phyloP scores from a whole-genome alignment of 2,888 invertebrate species.

The Magallana nippona region DNA sequence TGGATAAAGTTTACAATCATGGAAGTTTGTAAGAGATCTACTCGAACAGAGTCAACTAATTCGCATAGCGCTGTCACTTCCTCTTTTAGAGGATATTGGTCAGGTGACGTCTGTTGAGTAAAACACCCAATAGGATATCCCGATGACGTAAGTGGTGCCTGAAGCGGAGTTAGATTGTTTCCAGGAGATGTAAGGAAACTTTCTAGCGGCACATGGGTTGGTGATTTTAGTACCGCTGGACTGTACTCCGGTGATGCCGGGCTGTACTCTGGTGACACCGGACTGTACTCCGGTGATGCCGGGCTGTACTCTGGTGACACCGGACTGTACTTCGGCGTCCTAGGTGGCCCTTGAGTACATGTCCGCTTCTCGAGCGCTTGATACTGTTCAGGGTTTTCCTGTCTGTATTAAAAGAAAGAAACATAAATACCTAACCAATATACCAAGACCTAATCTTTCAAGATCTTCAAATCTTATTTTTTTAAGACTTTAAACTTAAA shows the following conservation, averaged over 20 bases:
- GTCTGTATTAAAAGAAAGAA: not conserved
- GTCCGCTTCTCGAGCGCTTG: not conserved
- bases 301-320: constrained; percentile 16
- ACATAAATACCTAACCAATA: not conserved
- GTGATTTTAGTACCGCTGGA: not conserved
- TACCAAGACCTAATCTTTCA: constrained; percentile 4
- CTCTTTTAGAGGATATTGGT: constrained; percentile 3
- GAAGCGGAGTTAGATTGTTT: not conserved
- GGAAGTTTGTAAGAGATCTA: constrained; percentile 11
- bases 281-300: not conserved
- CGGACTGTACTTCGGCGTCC: not conserved
- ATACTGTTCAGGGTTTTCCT: constrained; percentile 3
- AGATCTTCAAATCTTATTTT: constrained; percentile 10
- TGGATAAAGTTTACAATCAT: constrained; percentile 10
- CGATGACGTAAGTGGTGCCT: not conserved
- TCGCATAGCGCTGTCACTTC: not conserved
- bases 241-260: constrained; percentile 15
- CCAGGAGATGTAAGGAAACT: not conserved
- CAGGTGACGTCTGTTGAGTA: not conserved
- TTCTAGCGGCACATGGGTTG: not conserved
- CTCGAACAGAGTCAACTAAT: constrained; percentile 1
- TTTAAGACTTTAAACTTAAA: constrained; percentile 7
- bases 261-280: constrained; percentile 6
- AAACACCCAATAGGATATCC: not conserved
- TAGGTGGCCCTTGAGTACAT: not conserved